Conservation (phyloP, 2,888 invertebrate species). For the Dryadula phaetusa region DNA sequence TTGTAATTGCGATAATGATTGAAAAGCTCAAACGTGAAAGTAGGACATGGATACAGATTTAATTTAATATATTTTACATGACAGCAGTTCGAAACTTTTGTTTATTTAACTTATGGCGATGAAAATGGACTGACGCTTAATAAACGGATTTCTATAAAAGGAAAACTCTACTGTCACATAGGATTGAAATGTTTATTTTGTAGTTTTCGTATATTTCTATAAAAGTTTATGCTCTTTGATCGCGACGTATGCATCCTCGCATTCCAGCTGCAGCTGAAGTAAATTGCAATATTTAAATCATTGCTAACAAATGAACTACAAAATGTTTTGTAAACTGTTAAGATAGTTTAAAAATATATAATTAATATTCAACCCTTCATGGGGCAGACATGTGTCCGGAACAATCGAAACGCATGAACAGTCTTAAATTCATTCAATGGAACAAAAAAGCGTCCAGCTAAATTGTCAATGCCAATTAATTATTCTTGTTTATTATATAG, state of each 20-base stretch:
- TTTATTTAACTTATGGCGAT: neutral
- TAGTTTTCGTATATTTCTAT: neutral
- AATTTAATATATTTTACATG: constrained; percentile 1
- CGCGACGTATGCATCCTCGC: neutral
- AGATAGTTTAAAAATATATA: neutral
- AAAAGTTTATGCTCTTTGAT: neutral
- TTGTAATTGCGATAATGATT: neutral
- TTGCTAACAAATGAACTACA: neutral
- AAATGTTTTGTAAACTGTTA: neutral
- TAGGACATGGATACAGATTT: neutral
- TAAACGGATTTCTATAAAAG: neutral
- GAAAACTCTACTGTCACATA: neutral
- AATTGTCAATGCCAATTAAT: constrained; percentile 29
- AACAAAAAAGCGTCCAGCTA: constrained; percentile 48
- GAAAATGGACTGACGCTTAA: constrained; percentile 14
- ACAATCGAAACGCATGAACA: constrained; percentile 47
- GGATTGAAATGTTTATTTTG: neutral
- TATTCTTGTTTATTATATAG: neutral
- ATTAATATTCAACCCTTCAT: constrained; percentile 48
- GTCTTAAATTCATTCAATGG: constrained; percentile 45
- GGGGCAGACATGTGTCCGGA: constrained; percentile 46
- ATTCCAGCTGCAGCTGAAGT: neutral
- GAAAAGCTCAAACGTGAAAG: neutral
- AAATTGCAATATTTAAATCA: neutral
- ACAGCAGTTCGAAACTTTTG: constrained; percentile 7